Evolutionary conservation across 2,113 vertebrate genomes (phyloP).

Genomic region (Eretmochelys imbricata): DNA sequence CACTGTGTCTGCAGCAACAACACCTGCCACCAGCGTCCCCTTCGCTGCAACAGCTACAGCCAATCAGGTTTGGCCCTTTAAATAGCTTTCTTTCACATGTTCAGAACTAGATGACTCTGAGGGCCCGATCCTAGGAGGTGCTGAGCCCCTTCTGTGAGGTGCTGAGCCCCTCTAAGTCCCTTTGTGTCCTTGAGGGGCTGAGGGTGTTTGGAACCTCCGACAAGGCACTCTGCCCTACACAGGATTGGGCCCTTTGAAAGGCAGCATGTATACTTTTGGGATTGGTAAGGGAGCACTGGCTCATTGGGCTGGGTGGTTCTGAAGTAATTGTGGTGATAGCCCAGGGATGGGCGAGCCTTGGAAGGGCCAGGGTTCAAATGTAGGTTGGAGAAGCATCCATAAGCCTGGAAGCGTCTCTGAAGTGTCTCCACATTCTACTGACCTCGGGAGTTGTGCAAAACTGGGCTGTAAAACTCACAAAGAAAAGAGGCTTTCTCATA

Average conservation of each 20-base stretch:
- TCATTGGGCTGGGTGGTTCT: neutral
- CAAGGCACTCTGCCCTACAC: neutral
- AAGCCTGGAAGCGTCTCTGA: neutral
- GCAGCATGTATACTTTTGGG: conserved; percentile 47
- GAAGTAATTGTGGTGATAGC: neutral
- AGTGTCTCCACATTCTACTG: neutral
- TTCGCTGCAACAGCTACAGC: conserved; percentile 94
- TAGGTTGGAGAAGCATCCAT: too few relatives aligned
- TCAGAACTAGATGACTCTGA: conserved; percentile 64
- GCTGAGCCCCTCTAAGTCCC: neutral
- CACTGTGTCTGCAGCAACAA: conserved; percentile 96
- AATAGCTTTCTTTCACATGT: conserved; percentile 87
- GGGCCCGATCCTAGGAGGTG: conserved; percentile 33
- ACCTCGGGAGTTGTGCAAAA: accelerated
- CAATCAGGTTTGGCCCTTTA: conserved; percentile 98
- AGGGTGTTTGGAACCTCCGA: neutral
- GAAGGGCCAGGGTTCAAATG: neutral
- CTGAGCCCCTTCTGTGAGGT: neutral
- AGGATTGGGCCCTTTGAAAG: neutral
- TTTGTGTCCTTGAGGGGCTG: neutral
- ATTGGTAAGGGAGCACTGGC: conserved; percentile 26
- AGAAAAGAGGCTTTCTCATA: accelerated
- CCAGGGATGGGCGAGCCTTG: conserved; percentile 49
- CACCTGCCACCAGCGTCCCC: conserved; percentile 95
- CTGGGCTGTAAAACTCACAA: accelerated